These are phyloP conservation scores for Microcebus tavaratra DNA, from an alignment of 2,113 vertebrate genomes.

Conservation along the genomic window DNA sequence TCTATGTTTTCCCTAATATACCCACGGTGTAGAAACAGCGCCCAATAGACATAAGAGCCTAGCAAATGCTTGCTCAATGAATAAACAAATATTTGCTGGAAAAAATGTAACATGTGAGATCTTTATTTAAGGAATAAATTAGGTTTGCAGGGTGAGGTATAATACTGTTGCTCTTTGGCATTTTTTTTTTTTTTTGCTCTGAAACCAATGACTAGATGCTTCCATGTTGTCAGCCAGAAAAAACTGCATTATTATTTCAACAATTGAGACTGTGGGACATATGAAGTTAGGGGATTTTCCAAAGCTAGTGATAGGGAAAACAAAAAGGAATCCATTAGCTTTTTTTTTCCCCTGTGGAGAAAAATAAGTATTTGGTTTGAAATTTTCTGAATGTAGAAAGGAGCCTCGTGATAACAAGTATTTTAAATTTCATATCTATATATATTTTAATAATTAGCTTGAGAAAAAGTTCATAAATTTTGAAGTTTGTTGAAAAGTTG, in stretches of 20 bases:
- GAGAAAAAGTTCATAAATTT: slow-evolving; percentile 6
- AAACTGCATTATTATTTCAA: background rate
- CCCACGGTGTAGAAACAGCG: background rate
- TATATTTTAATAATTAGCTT: background rate
- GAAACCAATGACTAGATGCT: background rate
- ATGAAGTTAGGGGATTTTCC: background rate
- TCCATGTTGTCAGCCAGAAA: background rate
- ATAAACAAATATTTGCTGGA: background rate
- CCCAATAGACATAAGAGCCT: background rate
- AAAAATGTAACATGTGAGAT: background rate
- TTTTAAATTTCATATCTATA: background rate
- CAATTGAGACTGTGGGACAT: background rate
- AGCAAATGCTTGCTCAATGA: background rate
- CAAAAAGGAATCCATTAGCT: background rate
- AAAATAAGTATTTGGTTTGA: background rate
- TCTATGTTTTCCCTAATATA: background rate
- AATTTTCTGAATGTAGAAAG: background rate
- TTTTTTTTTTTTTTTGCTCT: background rate
- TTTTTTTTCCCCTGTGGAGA: background rate
- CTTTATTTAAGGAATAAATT: background rate
- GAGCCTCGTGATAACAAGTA: background rate
- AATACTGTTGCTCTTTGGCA: background rate
- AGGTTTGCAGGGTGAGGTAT: background rate
- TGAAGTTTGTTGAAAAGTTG: background rate
- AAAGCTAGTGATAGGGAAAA: background rate